Evolutionary conservation across 2,113 vertebrate genomes (phyloP).

Genomic region (Silurus meridionalis): DNA sequence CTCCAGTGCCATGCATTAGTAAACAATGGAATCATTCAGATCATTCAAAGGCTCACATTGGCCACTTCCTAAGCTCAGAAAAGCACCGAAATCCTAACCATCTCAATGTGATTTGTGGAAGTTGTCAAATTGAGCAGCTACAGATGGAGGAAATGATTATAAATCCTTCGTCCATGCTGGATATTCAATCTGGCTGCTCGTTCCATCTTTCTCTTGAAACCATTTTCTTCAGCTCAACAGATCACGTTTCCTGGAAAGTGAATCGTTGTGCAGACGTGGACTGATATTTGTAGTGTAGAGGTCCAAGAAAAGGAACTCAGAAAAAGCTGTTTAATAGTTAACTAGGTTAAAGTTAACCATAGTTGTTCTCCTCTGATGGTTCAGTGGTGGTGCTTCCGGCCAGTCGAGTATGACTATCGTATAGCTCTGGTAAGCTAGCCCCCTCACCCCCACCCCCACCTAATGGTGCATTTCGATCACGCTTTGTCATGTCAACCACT

Average conservation of each 20-base stretch:
- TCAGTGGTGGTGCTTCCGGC: neutral
- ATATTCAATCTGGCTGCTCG: slow-evolving; percentile 18
- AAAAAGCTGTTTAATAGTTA: slow-evolving; percentile 14
- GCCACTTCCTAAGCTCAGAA: slow-evolving; percentile 30
- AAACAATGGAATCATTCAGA: slow-evolving; percentile 49
- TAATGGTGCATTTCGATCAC: slow-evolving; percentile 11
- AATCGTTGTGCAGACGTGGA: slow-evolving; percentile 19
- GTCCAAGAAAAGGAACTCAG: neutral
- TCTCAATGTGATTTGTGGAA: slow-evolving; percentile 45
- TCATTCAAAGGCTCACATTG: slow-evolving; percentile 32
- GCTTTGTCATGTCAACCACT: neutral
- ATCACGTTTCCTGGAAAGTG: slow-evolving; percentile 43
- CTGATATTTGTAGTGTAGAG: slow-evolving; percentile 35
- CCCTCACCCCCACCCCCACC: neutral
- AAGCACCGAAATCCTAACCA: slow-evolving; percentile 33
- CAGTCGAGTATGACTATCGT: slow-evolving; percentile 6
- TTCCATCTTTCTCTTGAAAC: slow-evolving; percentile 17
- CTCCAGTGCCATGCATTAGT: slow-evolving; percentile 37
- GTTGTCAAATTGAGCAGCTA: slow-evolving; percentile 51
- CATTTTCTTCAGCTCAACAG: neutral
- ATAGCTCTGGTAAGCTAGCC: neutral
- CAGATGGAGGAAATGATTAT: slow-evolving; percentile 50
- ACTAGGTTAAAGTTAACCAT: slow-evolving; percentile 33
- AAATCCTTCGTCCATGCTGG: slow-evolving; percentile 12
- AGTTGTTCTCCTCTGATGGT: slow-evolving; percentile 22